phyloP scores from a whole-genome alignment of 1,140 invertebrate genomes.

The Drosophila pseudoananassae region DNA sequence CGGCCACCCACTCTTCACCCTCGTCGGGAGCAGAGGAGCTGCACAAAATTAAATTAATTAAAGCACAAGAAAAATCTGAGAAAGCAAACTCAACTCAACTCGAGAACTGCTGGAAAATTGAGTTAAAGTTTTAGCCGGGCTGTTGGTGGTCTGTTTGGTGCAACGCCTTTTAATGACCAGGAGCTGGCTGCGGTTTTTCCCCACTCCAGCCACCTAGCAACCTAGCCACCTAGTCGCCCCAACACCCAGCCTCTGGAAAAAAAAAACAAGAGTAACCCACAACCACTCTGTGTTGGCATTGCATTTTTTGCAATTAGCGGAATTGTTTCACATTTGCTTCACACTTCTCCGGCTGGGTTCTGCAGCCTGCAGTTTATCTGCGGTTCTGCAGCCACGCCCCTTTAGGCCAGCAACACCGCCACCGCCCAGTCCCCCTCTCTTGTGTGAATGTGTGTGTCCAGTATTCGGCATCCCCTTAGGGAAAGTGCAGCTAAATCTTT shows the following conservation, averaged over 20 bases:
- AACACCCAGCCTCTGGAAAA: background rate
- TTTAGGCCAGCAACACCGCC: conserved; percentile 39
- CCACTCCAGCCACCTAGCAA: background rate
- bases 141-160: conserved; percentile 29
- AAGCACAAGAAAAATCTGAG: conserved; percentile 62
- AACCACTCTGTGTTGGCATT: conserved; percentile 12
- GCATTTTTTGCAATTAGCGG: conserved; percentile 77
- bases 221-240: background rate
- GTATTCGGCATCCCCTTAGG: conserved; percentile 50
- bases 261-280: background rate
- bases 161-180: conserved; percentile 56
- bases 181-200: conserved; percentile 26
- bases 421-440: background rate
- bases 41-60: conserved; percentile 77
- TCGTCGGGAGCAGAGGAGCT: conserved; percentile 5
- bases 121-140: conserved; percentile 52
- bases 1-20: background rate
- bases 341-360: conserved; percentile 24
- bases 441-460: conserved; percentile 51
- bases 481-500: conserved; percentile 71
- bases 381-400: conserved; percentile 29
- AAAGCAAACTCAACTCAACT: conserved; percentile 61
- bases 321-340: conserved; percentile 77
- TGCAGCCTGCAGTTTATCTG: conserved; percentile 70
- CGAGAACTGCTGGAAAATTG: conserved; percentile 59